Percentiles rank a stretch among this genome's conserved stretches.
Conservation (phyloP, 2,113 vertebrate species). For the Fulica atra region DNA sequence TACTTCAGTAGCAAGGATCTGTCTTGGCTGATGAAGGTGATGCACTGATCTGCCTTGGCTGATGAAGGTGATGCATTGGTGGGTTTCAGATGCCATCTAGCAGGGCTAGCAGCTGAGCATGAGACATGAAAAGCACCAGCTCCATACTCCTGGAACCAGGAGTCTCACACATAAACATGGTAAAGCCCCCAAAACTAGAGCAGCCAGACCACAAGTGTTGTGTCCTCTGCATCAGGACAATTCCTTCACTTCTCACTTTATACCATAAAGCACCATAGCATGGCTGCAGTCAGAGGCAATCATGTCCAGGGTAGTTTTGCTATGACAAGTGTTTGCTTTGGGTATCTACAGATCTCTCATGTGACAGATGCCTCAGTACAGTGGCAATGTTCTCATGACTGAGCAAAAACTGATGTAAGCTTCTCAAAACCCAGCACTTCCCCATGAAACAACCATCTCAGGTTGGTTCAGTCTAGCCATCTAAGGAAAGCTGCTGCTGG, state of each 20-base stretch:
- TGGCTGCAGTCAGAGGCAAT: neutral
- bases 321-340: neutral
- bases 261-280: neutral
- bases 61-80: neutral
- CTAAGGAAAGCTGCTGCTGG: neutral
- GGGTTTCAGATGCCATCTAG: neutral
- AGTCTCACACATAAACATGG: neutral
- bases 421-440: neutral
- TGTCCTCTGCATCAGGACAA: neutral
- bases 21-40: neutral
- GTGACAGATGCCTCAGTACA: neutral
- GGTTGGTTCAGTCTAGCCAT: neutral
- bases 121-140: neutral
- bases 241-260: neutral
- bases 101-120: neutral
- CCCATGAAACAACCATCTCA: neutral
- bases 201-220: neutral
- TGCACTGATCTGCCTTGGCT: neutral
- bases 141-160: neutral
- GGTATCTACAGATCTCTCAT: neutral
- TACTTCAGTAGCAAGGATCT: neutral
- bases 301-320: neutral
- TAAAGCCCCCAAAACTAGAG: neutral
- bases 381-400: neutral
- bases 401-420: neutral